phyloP scores from a whole-genome alignment of 2,797 vertebrate species.

The Emydoidea blandingii region DNA sequence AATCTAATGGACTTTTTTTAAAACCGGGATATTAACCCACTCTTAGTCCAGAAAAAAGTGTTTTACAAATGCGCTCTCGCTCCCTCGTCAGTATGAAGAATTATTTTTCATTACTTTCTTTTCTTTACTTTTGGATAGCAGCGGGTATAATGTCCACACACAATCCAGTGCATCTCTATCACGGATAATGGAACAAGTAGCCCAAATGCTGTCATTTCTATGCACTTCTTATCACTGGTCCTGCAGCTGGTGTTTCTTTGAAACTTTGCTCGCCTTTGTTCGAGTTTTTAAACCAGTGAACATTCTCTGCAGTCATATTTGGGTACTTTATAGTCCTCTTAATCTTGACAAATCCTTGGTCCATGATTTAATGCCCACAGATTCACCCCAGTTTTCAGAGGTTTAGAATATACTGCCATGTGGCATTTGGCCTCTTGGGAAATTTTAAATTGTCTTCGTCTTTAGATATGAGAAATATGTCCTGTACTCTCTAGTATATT shows the following conservation, averaged over 20 bases:
- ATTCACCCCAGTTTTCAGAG: background rate
- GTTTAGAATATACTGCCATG: background rate
- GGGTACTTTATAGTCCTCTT: background rate
- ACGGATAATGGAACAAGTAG: conserved; percentile 14
- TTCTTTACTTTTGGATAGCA: background rate
- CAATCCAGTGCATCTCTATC: conserved; percentile 21
- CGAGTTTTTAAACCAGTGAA: conserved; percentile 37
- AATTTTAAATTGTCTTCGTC: conserved; percentile 24
- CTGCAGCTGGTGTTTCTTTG: conserved; percentile 53
- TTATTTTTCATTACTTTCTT: background rate
- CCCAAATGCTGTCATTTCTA: conserved; percentile 17
- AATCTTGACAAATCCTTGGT: background rate
- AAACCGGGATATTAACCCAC: background rate
- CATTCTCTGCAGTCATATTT: conserved; percentile 40
- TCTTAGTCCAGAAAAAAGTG: background rate
- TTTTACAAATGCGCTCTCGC: background rate
- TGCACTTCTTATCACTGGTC: conserved; percentile 60
- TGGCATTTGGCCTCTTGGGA: background rate
- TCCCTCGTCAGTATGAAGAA: conserved; percentile 6
- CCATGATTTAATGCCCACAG: background rate
- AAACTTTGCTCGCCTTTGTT: background rate
- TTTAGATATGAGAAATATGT: background rate
- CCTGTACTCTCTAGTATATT: background rate
- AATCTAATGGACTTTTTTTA: background rate
- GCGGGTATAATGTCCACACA: background rate